Conservation (phyloP, 1,140 invertebrate genomes). For the Diplogasteroides magnus region DNA sequence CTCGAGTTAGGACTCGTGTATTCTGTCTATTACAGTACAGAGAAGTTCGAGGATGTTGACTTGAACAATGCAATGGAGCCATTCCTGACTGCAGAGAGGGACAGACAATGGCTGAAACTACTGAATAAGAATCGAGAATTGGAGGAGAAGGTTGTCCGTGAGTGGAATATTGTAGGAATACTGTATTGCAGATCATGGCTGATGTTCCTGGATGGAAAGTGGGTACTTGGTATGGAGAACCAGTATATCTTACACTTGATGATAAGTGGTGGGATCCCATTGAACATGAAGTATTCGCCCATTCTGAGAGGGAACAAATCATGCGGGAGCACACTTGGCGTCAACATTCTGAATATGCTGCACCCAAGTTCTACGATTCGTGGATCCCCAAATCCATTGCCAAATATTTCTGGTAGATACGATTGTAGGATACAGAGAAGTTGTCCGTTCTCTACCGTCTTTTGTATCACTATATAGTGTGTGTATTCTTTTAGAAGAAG, state of each 20-base stretch:
- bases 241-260: slow-evolving; percentile 57
- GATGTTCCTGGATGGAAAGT: slow-evolving; percentile 59
- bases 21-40: slow-evolving; percentile 40
- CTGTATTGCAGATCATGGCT: slow-evolving; percentile 56
- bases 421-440: too few species aligned
- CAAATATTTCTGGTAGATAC: slow-evolving; percentile 28
- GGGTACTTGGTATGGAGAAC: slow-evolving; percentile 59
- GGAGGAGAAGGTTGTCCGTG: slow-evolving; percentile 52
- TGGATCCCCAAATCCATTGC: slow-evolving; percentile 36
- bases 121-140: slow-evolving; percentile 57
- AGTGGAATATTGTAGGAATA: not conserved
- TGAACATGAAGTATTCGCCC: slow-evolving; percentile 32
- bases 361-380: slow-evolving; percentile 45
- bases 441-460: too few species aligned
- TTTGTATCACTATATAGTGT: too few species aligned
- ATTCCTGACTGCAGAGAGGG: slow-evolving; percentile 56
- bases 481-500: too few species aligned
- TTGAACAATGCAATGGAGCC: slow-evolving; percentile 57
- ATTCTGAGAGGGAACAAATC: slow-evolving; percentile 18
- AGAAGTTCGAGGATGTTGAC: slow-evolving; percentile 57
- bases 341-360: slow-evolving; percentile 42
- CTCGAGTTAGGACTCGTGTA: slow-evolving; percentile 12
- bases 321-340: slow-evolving; percentile 33
- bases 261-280: slow-evolving; percentile 55
- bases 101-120: slow-evolving; percentile 56